Evolutionary conservation across 2,113 vertebrate species (phyloP), one percentile per base, ranked within the genome.

Genomic region (Apeltes quadracus): DNA sequence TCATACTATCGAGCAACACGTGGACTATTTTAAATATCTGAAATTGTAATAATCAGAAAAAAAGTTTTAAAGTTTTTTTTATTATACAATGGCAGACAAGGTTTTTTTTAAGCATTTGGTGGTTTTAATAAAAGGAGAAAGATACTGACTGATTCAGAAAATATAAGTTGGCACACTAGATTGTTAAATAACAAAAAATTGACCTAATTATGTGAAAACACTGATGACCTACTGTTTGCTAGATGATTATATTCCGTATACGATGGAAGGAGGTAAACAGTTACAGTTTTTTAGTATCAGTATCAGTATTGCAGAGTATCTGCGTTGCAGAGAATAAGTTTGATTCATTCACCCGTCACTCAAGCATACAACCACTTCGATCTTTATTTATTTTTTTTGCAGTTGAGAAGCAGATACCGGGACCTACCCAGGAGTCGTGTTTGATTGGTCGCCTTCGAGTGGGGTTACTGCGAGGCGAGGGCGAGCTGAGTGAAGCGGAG

Each of bases 401-500:
- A 0, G 5, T 13, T 61, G 25, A 25, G 27, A 71, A 0, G 3
- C 11, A 64, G 43, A 22, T 12, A 32, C 14, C 61, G 13, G 13
- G 12, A 81, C 90, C 29, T 91, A 94, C 94, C 94, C 93, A 94
- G 20, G 94, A 94, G 87, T 94, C 91, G 1, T 93, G 93, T 79
- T 93, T 93, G 78, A 93, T 87, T 27, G 92, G 90, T 48, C 91
- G 86, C 79, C 92, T 85, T 41, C 88, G 87, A 32, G 83, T 71
- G 0, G 92, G 88, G 83, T 91, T 92, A 76, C 86, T 92, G 4
- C 88, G 88, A 53, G 92, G 93, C 10, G 90, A 93, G 1, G 89
- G 91, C 14, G 88, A 91, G 84, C 90, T 88, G 64, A 94, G 83
- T 0, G 88, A 92, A 3, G 91, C 66, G 2, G 92, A 91, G 76